Base-by-base conservation (phyloP, 92 coral and sea anemone species). In the Epizoanthus stellaris region DNA sequence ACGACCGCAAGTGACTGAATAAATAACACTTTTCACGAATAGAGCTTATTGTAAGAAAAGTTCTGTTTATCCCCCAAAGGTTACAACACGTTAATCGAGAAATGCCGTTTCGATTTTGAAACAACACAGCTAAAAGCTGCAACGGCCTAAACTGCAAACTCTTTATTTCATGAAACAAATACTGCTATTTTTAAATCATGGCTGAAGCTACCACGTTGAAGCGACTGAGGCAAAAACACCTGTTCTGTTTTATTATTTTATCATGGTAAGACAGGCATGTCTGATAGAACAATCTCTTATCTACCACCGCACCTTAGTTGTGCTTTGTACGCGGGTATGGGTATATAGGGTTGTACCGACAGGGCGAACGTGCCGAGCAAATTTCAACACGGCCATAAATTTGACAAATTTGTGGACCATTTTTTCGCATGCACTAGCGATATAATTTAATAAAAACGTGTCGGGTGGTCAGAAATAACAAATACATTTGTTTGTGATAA, bases 1-100 rank as follows among this genome's bases (percentile, higher is more conserved):
- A 40, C 5, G 39, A 77, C 82, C 82, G 39, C 82, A 77, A 77
- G 82, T 38, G 70, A n/a, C n/a, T n/a, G n/a, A 77, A 77, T 77
- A 77, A 60, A 77, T 77, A 77, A 77, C 66, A 54, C 23, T 59
- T 64, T 77, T 38, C 58, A 39, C 70, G 58, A 40, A 60, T 60
- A 69, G 40, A 60, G 4, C 21, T 62, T 38, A 16, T 38, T 77
- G 70, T 60, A 57, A 19, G 47, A 20, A 17, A 75, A 40, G 34
- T 17, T 75, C 66, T 75, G 52, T 73, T 45, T 73, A 52, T 70
- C 34, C 17, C 63, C 47, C 49, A 57, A 36, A 56, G 43, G 47
- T 54, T 9, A 62, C 70, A 38, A 20, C 70, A 77, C 70, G 59
- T 52, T 52, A 3, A n/a, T 77, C 15, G 70, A 42, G 21, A 77